Conservation (phyloP, 2,888 invertebrate species). For the Volucella inanis region DNA sequence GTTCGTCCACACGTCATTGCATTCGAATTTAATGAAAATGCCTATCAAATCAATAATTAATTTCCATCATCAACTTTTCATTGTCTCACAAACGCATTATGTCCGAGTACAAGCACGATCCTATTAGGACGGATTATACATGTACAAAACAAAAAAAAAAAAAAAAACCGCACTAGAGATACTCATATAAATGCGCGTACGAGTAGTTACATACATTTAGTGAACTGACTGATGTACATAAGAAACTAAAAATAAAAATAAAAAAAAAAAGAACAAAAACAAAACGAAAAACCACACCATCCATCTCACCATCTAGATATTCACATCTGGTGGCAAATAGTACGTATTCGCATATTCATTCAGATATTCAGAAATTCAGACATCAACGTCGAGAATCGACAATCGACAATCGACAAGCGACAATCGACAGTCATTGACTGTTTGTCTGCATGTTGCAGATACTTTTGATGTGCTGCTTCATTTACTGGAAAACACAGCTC, state of each 20-base stretch:
- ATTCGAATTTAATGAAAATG: conserved; percentile 62
- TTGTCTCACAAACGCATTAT: conserved; percentile 60
- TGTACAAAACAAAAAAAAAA: too few relatives aligned
- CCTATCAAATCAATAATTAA: conserved; percentile 72
- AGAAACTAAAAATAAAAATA: conserved; percentile 47
- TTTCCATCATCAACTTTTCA: conserved; percentile 73
- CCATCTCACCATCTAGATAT: conserved; percentile 31
- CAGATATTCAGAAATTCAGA: conserved; percentile 36
- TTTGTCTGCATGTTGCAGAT: conserved; percentile 56
- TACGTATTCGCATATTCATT: too few relatives aligned
- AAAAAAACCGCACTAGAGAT: conserved; percentile 4
- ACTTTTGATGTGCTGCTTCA: conserved; percentile 67
- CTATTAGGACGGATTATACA: not conserved
- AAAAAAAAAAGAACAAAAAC: too few relatives aligned
- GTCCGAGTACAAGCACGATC: not conserved
- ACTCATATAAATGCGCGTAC: too few relatives aligned
- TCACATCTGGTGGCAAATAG: conserved; percentile 36
- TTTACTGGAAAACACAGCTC: conserved; percentile 70
- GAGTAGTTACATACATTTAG: not conserved
- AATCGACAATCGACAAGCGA: conserved; percentile 9
- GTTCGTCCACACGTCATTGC: conserved; percentile 33
- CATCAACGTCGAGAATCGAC: conserved; percentile 10
- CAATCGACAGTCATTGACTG: conserved; percentile 30
- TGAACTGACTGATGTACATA: not conserved
- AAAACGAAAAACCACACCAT: conserved; percentile 48